Evolutionary conservation across 1,140 invertebrate species (phyloP), one percentile per base, ranked within the genome.

Genomic region (Hyles euphorbiae): DNA sequence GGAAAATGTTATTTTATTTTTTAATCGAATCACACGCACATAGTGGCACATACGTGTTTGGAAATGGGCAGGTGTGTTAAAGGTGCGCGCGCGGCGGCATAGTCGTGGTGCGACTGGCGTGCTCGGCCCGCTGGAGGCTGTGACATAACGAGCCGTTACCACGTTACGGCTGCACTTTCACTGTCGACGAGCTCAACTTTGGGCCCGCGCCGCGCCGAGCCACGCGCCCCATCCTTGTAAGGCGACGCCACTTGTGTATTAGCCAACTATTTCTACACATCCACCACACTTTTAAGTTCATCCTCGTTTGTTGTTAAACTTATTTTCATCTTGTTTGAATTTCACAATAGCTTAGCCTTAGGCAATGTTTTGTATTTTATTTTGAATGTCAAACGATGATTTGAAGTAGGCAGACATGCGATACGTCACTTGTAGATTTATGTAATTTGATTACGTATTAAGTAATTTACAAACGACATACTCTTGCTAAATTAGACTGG

Each of bases 91-190:
- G 74, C 82, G 73, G 70, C 77, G 75, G 64, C 81, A 78, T 76
- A 72, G 76, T 76, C 74, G 71, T 56, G 63, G 61, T 59, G 64
- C 70, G 73, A 86, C 78, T 83, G 83, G 56, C 48, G 74, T 67
- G 55, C 50, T 48, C 52, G 51, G 40, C 59, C 56, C 59, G 48
- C 61, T 53, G 56, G 60, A 49, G 64, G 63, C 68, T 61, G 68
- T 86, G 81, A 87, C 82, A 85, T 87, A 85, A 87, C 76, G 22
- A 22, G 62, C 58, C 63, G 70, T 79, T 81, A 78, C 76, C 72
- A 65, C 53, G 72, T 60, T 55, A 63, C 60, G 45, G 64, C 58
- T 62, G 63, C 70, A 85, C 84, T 87, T 87, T 87, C 84, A 84
- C 84, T 83, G 80, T 70, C 70, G 65, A 58, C 55, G 58, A 12